Evolutionary conservation across 2,797 vertebrate genomes (phyloP).

Genomic region (Megalops cyprinoides): DNA sequence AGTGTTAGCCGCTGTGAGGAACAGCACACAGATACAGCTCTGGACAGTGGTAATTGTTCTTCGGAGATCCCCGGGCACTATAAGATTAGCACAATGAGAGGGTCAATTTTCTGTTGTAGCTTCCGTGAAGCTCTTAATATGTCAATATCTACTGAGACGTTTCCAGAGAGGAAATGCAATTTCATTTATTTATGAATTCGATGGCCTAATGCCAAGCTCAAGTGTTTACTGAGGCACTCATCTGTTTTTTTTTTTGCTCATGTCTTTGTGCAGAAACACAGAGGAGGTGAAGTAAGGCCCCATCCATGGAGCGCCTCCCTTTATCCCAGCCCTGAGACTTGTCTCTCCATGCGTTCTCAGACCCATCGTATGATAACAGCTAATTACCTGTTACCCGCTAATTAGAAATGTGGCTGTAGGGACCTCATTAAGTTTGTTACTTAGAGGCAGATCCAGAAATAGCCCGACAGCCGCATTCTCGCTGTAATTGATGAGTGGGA

Average conservation of each 20-base stretch:
- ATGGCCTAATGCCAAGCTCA: background rate
- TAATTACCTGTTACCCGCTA: constrained; percentile 26
- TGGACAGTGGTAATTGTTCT: background rate
- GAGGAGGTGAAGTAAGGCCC: background rate
- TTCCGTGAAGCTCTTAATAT: background rate
- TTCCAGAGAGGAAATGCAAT: background rate
- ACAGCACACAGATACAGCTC: too few species aligned
- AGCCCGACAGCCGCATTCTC: background rate
- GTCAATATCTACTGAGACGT: background rate
- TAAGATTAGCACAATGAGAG: background rate
- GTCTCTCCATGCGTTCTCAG: background rate
- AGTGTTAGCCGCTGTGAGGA: too few species aligned
- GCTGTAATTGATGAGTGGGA: background rate
- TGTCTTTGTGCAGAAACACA: too few species aligned
- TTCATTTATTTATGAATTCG: background rate
- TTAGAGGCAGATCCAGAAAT: background rate
- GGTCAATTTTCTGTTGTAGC: background rate
- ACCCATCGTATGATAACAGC: background rate
- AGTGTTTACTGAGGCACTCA: background rate
- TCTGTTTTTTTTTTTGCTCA: background rate
- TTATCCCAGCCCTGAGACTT: background rate
- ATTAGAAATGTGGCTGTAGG: constrained; percentile 24
- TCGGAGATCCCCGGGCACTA: background rate
- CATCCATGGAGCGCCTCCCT: background rate
- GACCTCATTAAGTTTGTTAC: constrained; percentile 22